Evolutionary conservation across 2,888 invertebrate species (phyloP).

Genomic region (Cheilosia vernalis): DNA sequence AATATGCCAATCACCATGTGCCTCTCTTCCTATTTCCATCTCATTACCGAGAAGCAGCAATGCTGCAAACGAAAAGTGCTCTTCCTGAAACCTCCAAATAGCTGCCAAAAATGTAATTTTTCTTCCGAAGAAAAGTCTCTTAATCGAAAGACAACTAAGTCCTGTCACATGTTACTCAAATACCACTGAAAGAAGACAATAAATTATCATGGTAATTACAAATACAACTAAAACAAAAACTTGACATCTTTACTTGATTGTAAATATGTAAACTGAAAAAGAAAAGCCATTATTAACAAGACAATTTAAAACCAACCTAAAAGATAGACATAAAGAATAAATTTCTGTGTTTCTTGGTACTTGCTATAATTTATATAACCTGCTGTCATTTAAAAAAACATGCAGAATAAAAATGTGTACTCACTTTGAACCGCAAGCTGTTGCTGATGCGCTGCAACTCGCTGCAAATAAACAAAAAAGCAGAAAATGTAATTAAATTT

Average conservation of each 20-base stretch:
- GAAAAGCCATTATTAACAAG: slow-evolving; percentile 13
- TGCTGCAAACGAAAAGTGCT: neutral
- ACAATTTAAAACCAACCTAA: slow-evolving; percentile 14
- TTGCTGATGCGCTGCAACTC: slow-evolving; percentile 87
- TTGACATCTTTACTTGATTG: slow-evolving; percentile 4
- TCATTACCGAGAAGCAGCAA: neutral
- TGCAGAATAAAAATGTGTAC: slow-evolving; percentile 76
- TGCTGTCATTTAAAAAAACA: slow-evolving; percentile 21
- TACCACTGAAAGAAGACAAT: neutral
- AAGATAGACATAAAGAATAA: neutral
- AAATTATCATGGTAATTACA: neutral
- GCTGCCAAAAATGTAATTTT: slow-evolving; percentile 27
- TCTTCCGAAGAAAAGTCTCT: neutral
- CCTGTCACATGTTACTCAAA: slow-evolving; percentile 26
- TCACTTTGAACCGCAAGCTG: slow-evolving; percentile 85
- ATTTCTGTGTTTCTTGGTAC: slow-evolving; percentile 76
- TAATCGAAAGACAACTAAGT: neutral
- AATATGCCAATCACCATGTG: neutral
- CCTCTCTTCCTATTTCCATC: neutral
- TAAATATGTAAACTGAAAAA: slow-evolving; percentile 12
- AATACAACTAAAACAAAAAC: neutral
- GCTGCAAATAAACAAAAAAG: slow-evolving; percentile 85
- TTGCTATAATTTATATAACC: slow-evolving; percentile 76
- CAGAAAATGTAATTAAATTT: slow-evolving; percentile 19
- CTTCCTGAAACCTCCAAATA: slow-evolving; percentile 26